Base-by-base conservation (phyloP, 2,888 invertebrate species). In the Parnassius smintheus region DNA sequence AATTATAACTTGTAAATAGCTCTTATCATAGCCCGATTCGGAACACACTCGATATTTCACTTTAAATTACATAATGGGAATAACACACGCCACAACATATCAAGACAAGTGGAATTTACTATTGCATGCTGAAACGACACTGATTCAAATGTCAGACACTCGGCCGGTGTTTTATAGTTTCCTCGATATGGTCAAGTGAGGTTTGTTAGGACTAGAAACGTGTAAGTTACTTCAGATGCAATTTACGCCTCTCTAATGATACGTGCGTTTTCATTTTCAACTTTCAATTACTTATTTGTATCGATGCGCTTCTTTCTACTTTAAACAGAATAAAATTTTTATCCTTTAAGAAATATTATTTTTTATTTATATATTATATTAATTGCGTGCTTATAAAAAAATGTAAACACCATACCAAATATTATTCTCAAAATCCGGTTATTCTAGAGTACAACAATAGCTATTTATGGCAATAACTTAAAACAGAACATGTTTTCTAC, bases 131-230 rank as follows among this genome's bases (percentile, higher is more conserved):
- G 46, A 25, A 61, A 50, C 42, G 55, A 63, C 59, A 59, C 59
- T 63, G 59, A 63, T 63, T 63, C 62, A 63, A 59, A 54, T 59
- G 62, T 63, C 59, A 54, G 54, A 55, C 62, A 50, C 44, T 49
- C 45, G 25, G 18, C 7, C 41, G 12, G 42, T 57, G 48, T 55
- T 63, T 63, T 59, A 63, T 58, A 45, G 44, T 55, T 9, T 11
- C 13, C 59, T 25, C n/a, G 50, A 63, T 59, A 63, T 63, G 59
- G 62, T 18, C 50, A 61, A 48, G 61, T 46, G 18, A 50, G 54
- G 55, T 63, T 62, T 56, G 52, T 57, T 62, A 57, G 42, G 48
- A 13, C n/a, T 50, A 13, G 53, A 51, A 42, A 56, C 22, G n/a
- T 18, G 46, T 56, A 58, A 58, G 54, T 44, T 35, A 44, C 25